Evolutionary conservation across 2,113 vertebrate species (phyloP), one percentile per base, ranked within the genome.

Genomic region (Callipepla californica): DNA sequence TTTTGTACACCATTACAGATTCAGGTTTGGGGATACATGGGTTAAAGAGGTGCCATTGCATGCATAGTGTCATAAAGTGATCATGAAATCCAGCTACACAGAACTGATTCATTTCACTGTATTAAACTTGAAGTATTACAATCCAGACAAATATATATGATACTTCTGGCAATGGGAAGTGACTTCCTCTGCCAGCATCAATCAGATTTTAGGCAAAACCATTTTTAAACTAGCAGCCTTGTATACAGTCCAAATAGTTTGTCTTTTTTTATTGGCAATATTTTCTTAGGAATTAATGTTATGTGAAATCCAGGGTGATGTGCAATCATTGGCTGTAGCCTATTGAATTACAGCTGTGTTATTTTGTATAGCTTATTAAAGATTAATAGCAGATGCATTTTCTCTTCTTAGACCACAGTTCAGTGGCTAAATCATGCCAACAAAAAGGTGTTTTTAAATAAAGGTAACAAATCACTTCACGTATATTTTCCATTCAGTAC

Each of bases 401-500:
- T 93, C 26, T 61, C 23, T 67, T 61, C 50, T 62, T 53, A 61
- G 57, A 72, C 13, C 34, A 77, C 58, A 82, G 34, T 73, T 83
- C 38, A 32, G 58, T 69, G 45, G 50, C 65, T 92, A 84, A 95
- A 86, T 80, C 61, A 53, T 32, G 36, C 9, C 30, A 84, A 74
- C 15, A 11, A 84, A 78, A 86, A 80, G 21, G 32, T 47, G 18
- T 13, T 79, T 85, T 93, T 57, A 81, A 90, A 59, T 51, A 81
- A 94, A 90, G 16, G 30, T 89, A 94, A 69, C 40, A 72, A 88
- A 80, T 6, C 7, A 21, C 13, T 92, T 94, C 47, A 47, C 12
- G 19, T 62, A 34, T 25, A 75, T 89, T 93, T 96, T 85, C 73
- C 23, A 82, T 66, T 93, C 80, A 85, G 44, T 93, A 26, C n/a